These are phyloP conservation scores for Oryctolagus cuniculus DNA, from an alignment of 2,113 vertebrate genomes.

Conservation along the genomic window mOryCun1.1 NC_091443.1:17423501-17424000, in stretches of 20 bases:
- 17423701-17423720: not conserved
- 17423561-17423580: not conserved
- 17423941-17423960: not conserved
- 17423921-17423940: not conserved
- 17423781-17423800: not conserved
- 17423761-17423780: not conserved
- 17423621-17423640: not conserved
- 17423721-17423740: not conserved
- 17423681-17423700: not conserved
- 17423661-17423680: not conserved
- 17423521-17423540: too few relatives aligned
- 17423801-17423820: not conserved
- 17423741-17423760: not conserved
- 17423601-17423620: not conserved
- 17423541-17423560: too few relatives aligned
- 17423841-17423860: not conserved
- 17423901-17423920: not conserved
- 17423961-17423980: not conserved
- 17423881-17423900: constrained; percentile 37
- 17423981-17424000: constrained; percentile 32
- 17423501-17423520: too few relatives aligned
- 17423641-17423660: not conserved
- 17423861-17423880: not conserved
- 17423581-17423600: too few relatives aligned
- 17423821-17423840: not conserved